These are phyloP conservation scores for Yasuhikotakia modesta DNA, from an alignment of 2,797 vertebrate genomes.

Conservation along the genomic window DNA sequence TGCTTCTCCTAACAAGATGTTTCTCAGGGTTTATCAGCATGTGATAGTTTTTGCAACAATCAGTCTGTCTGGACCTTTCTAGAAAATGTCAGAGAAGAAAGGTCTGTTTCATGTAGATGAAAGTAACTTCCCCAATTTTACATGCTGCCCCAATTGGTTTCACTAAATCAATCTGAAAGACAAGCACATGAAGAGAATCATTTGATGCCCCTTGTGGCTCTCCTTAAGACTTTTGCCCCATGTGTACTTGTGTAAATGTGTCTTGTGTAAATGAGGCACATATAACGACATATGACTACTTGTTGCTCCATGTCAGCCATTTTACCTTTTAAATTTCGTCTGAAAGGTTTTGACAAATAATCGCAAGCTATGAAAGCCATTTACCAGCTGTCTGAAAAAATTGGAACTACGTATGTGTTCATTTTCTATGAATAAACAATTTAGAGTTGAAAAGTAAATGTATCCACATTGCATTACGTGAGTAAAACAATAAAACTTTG, in stretches of 20 bases:
- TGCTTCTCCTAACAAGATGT: slow-evolving; percentile 58
- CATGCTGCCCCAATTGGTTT: slow-evolving; percentile 73
- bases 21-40: slow-evolving; percentile 64
- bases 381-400: neutral
- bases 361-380: neutral
- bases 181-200: slow-evolving; percentile 64
- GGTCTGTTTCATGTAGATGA: slow-evolving; percentile 71
- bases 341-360: neutral
- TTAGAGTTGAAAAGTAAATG: neutral
- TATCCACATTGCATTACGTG: neutral
- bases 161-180: slow-evolving; percentile 75
- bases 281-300: neutral
- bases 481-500: slow-evolving; percentile 40
- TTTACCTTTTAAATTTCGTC: neutral
- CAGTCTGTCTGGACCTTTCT: slow-evolving; percentile 67
- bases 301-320: no score
- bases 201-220: slow-evolving; percentile 59
- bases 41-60: slow-evolving; percentile 72
- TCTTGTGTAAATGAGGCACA: neutral
- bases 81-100: slow-evolving; percentile 71
- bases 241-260: slow-evolving; percentile 4
- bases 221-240: slow-evolving; percentile 44
- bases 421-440: neutral
- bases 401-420: neutral
- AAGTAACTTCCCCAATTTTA: slow-evolving; percentile 68